Percentiles rank a stretch among this genome's conserved stretches.
Evolutionary conservation across 2,113 vertebrate genomes (phyloP).

Genomic region (Chlorocebus sabaeus): DNA sequence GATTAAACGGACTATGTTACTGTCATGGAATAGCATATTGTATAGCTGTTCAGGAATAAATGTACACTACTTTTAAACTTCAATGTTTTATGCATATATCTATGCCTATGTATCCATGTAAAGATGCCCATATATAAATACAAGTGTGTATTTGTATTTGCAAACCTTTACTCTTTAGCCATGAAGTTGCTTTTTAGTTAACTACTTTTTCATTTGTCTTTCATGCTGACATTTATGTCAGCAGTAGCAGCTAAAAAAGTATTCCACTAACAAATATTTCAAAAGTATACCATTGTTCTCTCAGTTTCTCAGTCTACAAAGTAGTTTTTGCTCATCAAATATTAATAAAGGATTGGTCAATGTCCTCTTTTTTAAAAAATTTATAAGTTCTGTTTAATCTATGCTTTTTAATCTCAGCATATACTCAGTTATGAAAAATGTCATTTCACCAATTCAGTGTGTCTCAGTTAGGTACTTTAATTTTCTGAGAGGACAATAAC

Average conservation of each 20-base stretch:
- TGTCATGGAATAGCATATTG: neutral
- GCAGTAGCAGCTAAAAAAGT: neutral
- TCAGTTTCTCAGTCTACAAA: neutral
- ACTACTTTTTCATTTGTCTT: neutral
- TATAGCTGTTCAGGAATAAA: neutral
- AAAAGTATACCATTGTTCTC: neutral
- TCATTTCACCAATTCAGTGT: neutral
- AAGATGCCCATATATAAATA: neutral
- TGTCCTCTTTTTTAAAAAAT: neutral
- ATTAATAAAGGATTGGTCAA: conserved; percentile 26
- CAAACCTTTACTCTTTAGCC: neutral
- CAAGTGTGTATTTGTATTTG: neutral
- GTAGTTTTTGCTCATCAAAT: conserved; percentile 7
- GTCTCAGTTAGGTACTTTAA: neutral
- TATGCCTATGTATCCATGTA: neutral
- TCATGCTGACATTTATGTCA: conserved; percentile 10
- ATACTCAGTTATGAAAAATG: conserved; percentile 24
- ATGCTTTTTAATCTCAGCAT: neutral
- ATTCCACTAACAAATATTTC: neutral
- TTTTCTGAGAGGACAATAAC: conserved; percentile 14
- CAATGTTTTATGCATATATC: neutral
- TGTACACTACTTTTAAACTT: neutral
- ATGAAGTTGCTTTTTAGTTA: neutral
- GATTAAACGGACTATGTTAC: neutral
- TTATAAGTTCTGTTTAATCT: neutral